A percentile compares a stretch with the other conserved stretches of the same genome.
Conservation (phyloP, 2,888 invertebrate genomes). For the Perizoma flavofasciatum region DNA sequence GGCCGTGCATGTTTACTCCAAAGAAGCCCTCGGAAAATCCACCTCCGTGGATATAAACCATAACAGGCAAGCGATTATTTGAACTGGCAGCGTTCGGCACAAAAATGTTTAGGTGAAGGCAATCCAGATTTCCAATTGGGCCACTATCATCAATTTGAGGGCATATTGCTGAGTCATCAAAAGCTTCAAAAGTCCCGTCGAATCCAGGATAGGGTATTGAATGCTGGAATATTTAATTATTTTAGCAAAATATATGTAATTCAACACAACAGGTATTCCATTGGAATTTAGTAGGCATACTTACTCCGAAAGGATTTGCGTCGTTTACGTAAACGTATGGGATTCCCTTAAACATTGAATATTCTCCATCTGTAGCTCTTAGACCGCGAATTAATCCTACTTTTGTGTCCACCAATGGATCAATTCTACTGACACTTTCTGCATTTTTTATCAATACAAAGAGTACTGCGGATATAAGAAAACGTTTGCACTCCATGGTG, state of each 20-base stretch:
- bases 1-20: slow-evolving; percentile 17
- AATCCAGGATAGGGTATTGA: slow-evolving; percentile 37
- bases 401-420: slow-evolving; percentile 40
- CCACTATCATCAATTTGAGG: slow-evolving; percentile 31
- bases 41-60: slow-evolving; percentile 41
- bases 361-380: slow-evolving; percentile 33
- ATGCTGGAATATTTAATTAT: slow-evolving; percentile 26
- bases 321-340: slow-evolving; percentile 44
- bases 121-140: slow-evolving; percentile 35
- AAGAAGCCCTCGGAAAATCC: slow-evolving; percentile 20
- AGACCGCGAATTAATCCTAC: slow-evolving; percentile 41
- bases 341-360: slow-evolving; percentile 43
- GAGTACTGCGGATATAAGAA: slow-evolving; percentile 8
- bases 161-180: slow-evolving; percentile 37
- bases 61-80: slow-evolving; percentile 34
- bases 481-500: slow-evolving; percentile 14
- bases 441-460: slow-evolving; percentile 14
- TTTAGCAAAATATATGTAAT: slow-evolving; percentile 1
- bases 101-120: slow-evolving; percentile 40
- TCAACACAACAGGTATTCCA: background rate
- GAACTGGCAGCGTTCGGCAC: slow-evolving; percentile 39
- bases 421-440: slow-evolving; percentile 28
- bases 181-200: slow-evolving; percentile 39
- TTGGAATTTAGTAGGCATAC: slow-evolving; percentile 1
- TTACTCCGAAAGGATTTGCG: slow-evolving; percentile 43